These are phyloP conservation scores for Eidolon helvum DNA, from an alignment of 2,113 vertebrate genomes.

Conservation along the genomic window DNA sequence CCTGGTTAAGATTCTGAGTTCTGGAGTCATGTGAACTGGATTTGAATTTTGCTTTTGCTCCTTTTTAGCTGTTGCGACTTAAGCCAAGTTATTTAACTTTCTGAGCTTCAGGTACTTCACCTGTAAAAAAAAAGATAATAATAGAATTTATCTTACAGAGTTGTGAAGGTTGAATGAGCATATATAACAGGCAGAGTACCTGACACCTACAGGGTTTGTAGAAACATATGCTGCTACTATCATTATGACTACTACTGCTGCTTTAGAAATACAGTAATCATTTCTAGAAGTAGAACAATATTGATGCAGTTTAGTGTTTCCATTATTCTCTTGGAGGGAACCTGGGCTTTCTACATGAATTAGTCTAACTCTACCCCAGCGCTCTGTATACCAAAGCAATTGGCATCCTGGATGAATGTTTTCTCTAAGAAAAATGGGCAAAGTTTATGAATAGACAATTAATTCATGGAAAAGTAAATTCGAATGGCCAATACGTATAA, in stretches of 20 bases:
- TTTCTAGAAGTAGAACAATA: not conserved
- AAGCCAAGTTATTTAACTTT: not conserved
- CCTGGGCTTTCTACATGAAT: not conserved
- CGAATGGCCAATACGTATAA: not conserved
- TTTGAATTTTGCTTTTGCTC: slow-evolving; percentile 47
- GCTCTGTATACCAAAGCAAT: not conserved
- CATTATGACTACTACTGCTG: not conserved
- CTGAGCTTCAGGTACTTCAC: not conserved
- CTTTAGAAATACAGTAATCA: not conserved
- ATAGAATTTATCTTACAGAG: not conserved
- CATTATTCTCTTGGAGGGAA: not conserved
- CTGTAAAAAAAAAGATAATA: not conserved
- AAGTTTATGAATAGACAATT: not conserved
- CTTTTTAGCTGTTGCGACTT: not conserved
- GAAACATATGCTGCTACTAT: not conserved
- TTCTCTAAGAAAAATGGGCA: not conserved
- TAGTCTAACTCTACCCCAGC: not conserved
- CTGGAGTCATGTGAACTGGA: not conserved
- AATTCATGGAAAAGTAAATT: not conserved
- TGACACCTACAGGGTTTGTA: not conserved
- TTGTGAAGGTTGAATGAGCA: not conserved
- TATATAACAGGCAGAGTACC: not conserved
- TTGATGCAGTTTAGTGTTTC: not conserved
- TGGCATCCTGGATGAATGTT: not conserved
- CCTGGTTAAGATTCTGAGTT: not conserved